phyloP scores from a whole-genome alignment of 2,888 invertebrate genomes.

The Bellardia pandia region DNA sequence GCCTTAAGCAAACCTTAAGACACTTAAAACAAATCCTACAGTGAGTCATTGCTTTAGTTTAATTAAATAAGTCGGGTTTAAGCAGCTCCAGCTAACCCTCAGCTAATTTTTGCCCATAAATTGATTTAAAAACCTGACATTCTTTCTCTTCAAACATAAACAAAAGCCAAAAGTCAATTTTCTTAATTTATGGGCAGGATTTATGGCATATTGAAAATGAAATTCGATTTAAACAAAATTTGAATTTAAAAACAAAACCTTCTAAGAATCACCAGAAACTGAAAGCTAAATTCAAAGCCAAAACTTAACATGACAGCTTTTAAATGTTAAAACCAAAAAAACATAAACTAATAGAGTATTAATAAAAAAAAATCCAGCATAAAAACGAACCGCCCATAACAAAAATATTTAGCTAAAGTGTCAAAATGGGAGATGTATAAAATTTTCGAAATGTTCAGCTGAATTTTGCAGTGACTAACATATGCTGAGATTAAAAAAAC shows the following conservation, averaged over 20 bases:
- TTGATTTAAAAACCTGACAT: not conserved
- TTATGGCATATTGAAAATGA: slow-evolving; percentile 61
- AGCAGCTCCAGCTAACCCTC: too few species aligned
- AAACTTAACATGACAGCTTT: slow-evolving; percentile 69
- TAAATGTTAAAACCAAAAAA: not conserved
- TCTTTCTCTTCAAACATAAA: not conserved
- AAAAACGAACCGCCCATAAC: slow-evolving; percentile 40
- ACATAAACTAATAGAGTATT: slow-evolving; percentile 59
- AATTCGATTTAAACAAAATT: slow-evolving; percentile 46
- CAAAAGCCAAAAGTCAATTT: slow-evolving; percentile 16
- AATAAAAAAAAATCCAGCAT: slow-evolving; percentile 1
- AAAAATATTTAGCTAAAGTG: slow-evolving; percentile 61
- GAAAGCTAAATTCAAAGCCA: slow-evolving; percentile 58
- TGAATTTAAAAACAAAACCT: slow-evolving; percentile 27
- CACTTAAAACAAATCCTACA: too few species aligned
- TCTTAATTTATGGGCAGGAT: slow-evolving; percentile 57
- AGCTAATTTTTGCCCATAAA: too few species aligned
- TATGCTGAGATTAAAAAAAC: slow-evolving; percentile 54
- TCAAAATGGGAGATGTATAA: slow-evolving; percentile 56
- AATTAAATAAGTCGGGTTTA: too few species aligned
- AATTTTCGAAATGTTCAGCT: slow-evolving; percentile 12
- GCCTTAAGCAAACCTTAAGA: too few species aligned
- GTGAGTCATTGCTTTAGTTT: too few species aligned
- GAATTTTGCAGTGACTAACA: slow-evolving; percentile 52
- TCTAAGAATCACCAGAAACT: slow-evolving; percentile 55